Base-by-base conservation (phyloP, 2,888 invertebrate genomes). In the Gari tellinella region DNA sequence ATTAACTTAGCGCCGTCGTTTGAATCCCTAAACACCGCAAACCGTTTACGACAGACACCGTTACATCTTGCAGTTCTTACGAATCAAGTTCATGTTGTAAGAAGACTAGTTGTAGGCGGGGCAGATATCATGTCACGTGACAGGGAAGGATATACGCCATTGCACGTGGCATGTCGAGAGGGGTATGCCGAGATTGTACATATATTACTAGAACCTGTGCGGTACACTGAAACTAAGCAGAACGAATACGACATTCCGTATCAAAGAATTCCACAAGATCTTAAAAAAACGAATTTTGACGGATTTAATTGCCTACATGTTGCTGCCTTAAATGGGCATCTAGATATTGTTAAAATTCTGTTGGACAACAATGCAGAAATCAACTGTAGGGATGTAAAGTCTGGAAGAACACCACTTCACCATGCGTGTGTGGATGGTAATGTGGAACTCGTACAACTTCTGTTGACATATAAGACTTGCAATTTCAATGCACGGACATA, bases 81-180 rank as follows among this genome's bases (percentile, higher is more conserved):
- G 2, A 40, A 55, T 51, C 62, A 62, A 26, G 21, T 19, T 1
- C 12, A n/a, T n/a, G 49, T 68, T 31, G 56, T 56, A 4, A 37
- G 56, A 25, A 25, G 51, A n/a, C 21, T 68, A 37, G 41, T 68
- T 12, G n/a, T n/a, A n/a, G n/a, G n/a, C n/a, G n/a, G n/a, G n/a
- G n/a, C n/a, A n/a, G n/a, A n/a, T n/a, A n/a, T 37, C 43, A 8
- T 49, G 19, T 2, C 62, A 57, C 5, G 55, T 43, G 74, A 78
- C 23, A 64, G 61, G 46, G 48, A 74, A 21, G 73, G 78, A 15
- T 68, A 78, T 25, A 74, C 74, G 10, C 55, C 70, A n/a, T 57
- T 78, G 15, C 74, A 74, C 49, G 51, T 74, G 21, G 74, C 78
- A 15, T 70, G 74, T 31, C 26, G 58, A 38, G 43, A 67, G 14